These are phyloP conservation scores for Heloderma charlesbogerti DNA, from an alignment of 2,113 vertebrate species.

Conservation along the genomic window DNA sequence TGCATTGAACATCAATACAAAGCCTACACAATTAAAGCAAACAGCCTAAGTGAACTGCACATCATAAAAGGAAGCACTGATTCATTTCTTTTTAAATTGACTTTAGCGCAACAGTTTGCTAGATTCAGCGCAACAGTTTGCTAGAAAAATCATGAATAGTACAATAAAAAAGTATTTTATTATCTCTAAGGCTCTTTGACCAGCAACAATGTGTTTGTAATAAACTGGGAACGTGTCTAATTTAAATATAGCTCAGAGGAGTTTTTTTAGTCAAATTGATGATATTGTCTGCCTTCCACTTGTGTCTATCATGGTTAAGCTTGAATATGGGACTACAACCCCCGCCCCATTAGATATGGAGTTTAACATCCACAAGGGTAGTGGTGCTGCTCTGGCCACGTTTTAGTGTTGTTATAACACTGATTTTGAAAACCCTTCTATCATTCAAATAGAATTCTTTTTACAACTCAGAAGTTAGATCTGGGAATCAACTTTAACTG, in stretches of 20 bases:
- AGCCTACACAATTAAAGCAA: neutral
- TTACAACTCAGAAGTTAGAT: neutral
- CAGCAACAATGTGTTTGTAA: neutral
- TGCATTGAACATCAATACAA: neutral
- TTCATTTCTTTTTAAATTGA: neutral
- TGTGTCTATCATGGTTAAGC: neutral
- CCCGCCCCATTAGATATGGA: neutral
- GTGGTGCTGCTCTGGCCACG: neutral
- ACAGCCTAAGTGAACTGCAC: neutral
- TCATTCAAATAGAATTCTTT: neutral
- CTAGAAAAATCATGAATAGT: neutral
- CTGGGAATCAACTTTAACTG: neutral
- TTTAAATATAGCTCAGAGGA: neutral
- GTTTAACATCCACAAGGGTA: neutral
- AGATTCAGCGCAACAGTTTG: neutral
- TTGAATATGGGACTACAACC: neutral
- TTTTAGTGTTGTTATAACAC: neutral
- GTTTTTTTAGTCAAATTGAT: neutral
- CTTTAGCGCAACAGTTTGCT: neutral
- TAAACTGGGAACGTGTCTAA: neutral
- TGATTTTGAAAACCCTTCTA: neutral
- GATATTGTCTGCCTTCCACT: neutral
- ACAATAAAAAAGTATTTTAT: slow-evolving; percentile 8
- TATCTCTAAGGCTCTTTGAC: neutral
- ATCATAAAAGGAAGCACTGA: neutral